Percentiles rank a stretch among this genome's conserved stretches.
Conservation (phyloP, 2,113 vertebrate species). For the Lepisosteus oculatus region DNA sequence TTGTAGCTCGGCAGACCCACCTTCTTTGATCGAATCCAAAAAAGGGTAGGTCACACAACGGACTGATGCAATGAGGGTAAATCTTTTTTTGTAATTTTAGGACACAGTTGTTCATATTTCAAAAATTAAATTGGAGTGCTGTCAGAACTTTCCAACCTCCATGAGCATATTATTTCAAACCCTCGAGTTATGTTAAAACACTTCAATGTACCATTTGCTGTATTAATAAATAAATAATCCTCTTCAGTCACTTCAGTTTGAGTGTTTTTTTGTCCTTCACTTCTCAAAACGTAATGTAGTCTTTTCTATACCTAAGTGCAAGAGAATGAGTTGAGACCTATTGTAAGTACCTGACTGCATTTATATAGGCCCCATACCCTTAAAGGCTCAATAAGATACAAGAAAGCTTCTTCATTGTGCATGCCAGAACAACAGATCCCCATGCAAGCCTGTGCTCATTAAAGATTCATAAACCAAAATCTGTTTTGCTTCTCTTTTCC, state of each 20-base stretch:
- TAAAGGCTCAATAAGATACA: slow-evolving; percentile 16
- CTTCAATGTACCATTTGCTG: too few species aligned
- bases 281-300: too few species aligned
- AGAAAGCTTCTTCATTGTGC: slow-evolving; percentile 30
- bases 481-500: slow-evolving; percentile 40
- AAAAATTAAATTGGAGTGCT: slow-evolving; percentile 33
- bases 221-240: too few species aligned
- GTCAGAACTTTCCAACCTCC: too few species aligned
- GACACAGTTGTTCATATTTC: slow-evolving; percentile 35
- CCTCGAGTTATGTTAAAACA: too few species aligned
- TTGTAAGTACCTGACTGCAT: neutral
- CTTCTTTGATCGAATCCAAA: slow-evolving; percentile 19
- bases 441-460: slow-evolving; percentile 23
- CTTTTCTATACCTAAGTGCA: neutral
- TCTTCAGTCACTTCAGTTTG: too few species aligned
- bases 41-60: slow-evolving; percentile 13
- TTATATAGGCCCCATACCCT: slow-evolving; percentile 3
- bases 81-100: slow-evolving; percentile 10
- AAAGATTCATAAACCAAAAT: slow-evolving; percentile 44
- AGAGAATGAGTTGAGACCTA: neutral
- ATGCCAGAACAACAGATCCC: slow-evolving; percentile 11
- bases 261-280: too few species aligned
- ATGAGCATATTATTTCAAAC: too few species aligned
- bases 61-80: slow-evolving; percentile 30
- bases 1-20: slow-evolving; percentile 1